These are phyloP conservation scores for Eledone cirrhosa DNA, from an alignment of 2,888 invertebrate genomes.

Conservation along the genomic window DNA sequence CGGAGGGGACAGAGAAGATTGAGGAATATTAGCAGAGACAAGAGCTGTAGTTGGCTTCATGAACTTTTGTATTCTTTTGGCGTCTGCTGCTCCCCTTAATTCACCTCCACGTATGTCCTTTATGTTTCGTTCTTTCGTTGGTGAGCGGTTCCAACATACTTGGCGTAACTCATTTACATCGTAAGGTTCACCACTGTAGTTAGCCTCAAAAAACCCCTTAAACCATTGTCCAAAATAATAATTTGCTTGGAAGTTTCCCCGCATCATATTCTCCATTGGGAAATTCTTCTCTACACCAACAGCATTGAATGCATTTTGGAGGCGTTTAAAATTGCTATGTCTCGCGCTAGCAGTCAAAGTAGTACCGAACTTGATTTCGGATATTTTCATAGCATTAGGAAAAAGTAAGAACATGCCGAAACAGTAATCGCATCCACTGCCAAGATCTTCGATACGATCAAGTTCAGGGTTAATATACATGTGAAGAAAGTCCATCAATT, in stretches of 20 bases:
- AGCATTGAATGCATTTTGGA: neutral
- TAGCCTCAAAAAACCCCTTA: constrained; percentile 4
- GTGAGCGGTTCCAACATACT: too few relatives aligned
- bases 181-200: neutral
- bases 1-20: neutral
- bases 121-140: too few relatives aligned
- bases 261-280: neutral
- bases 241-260: constrained; percentile 1
- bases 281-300: neutral
- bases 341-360: neutral
- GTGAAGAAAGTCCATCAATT: neutral
- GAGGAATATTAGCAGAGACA: too few relatives aligned
- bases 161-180: neutral
- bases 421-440: neutral
- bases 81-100: too few relatives aligned
- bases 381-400: neutral
- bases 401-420: neutral
- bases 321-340: neutral
- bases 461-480: neutral
- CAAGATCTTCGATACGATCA: neutral
- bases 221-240: constrained; percentile 7
- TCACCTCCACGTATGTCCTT: too few relatives aligned
- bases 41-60: too few relatives aligned
- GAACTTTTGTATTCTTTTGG: too few relatives aligned
- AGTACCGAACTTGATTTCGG: neutral